Evolutionary conservation across 2,888 invertebrate genomes (phyloP), one percentile per base, ranked within the genome.

Genomic region (Octodonta nipae): DNA sequence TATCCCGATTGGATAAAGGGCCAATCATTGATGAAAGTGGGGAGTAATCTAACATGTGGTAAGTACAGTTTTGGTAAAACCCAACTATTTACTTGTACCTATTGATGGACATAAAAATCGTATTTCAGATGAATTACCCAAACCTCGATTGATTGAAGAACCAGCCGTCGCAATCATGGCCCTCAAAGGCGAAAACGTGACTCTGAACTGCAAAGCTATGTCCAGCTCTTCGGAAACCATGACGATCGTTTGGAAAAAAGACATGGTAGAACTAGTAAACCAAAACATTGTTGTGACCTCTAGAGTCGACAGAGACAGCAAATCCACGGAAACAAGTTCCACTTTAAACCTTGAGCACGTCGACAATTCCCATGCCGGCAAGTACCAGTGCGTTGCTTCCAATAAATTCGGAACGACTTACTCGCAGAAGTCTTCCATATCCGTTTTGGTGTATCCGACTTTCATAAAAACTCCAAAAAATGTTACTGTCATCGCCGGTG

Each of bases 321-420:
- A 77, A 36, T 70, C 75, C 39, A 74, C 72, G 2, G 70, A 74
- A 43, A 77, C 76, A 25, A 71, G 77, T 25, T 86, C 88, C 11
- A 67, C 73, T 32, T 68, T 93, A 34, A 70, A 76, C 30, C 70
- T 93, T 40, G 65, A 66, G 20, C 78, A 82, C 56, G 77, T 91
- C 1, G 77, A 78, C 32, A 78, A 86, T 61, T 68, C 73, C 25
- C 79, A 88, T 59, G 81, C 82, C 37, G 93, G 92, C 1, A 75
- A 74, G 57, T 95, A 93, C 61, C 92, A 95, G 60, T 95, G 95
- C 65, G 76, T 89, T 41, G 86, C 88, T 6, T 77, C 80, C 10
- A 93, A 93, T 57, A 74, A 73, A 42, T 89, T 81, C 64, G 93
- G 92, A 4, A 80, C 84, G 5, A 83, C 84, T 3, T 92, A 89